Evolutionary conservation across 2,888 invertebrate genomes (phyloP), one percentile per base, ranked within the genome.

Genomic region (Prosopocoilus inquinatus): DNA sequence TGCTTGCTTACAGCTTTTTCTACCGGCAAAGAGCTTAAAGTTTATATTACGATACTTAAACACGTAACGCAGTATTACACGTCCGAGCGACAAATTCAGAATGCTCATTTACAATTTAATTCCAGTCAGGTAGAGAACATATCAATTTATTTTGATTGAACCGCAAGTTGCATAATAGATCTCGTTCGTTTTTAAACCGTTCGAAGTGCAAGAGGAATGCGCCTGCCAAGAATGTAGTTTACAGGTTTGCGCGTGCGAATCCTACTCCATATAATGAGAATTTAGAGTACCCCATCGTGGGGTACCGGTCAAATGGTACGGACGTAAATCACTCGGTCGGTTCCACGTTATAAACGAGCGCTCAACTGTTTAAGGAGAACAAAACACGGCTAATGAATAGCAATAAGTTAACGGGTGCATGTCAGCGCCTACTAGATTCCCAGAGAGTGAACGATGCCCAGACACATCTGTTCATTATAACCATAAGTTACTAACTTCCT

Each of bases 341-440:
- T 66, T 64, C 62, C 63, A 56, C 53, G 60, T 69, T 66, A 70
- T 70, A 67, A 71, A 71, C 69, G 70, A 67, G 65, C 69, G 59
- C 64, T 68, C 70, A 66, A 63, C 63, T 67, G 57, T 63, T 67
- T 68, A 69, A 69, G 68, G 66, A 66, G 69, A 70, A 70, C 67
- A 69, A 71, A 71, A 68, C 67, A 62, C 64, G 60, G 61, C 65
- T 70, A 70, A 71, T 70, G 70, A 71, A 70, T 67, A 62, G 68
- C 66, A 67, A 68, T 67, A 67, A 69, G 67, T 65, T 66, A 66
- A 65, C 67, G 64, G 67, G 66, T 62, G 64, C 64, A 60, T 64
- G 63, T 64, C 64, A 63, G 63, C 66, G 63, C 63, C 64, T 64
- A 63, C 61, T 55, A 60, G 63, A 53, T 57, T 57, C 59, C 60